Evolutionary conservation across 2,797 vertebrate species (phyloP), one percentile per base, ranked within the genome.

Genomic region (Oryzias dopingdopingensis): DNA sequence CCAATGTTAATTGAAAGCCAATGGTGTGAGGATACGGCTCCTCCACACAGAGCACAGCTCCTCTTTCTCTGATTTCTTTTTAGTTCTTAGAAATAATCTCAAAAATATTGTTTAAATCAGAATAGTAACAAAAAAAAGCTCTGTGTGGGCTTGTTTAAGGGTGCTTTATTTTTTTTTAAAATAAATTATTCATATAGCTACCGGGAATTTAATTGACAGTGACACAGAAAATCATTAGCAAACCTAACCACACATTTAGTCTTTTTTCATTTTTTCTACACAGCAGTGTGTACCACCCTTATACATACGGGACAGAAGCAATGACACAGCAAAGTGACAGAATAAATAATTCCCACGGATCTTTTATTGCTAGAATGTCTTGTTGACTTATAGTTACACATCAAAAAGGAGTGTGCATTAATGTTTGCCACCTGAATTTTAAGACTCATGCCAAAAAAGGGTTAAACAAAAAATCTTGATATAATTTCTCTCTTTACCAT

Each of bases 1-100:
- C 72, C 55, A 75, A 74, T 87, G 82, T 86, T 89, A 86, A 90
- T 89, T 88, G 83, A 89, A 89, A 86, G 84, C 81, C 85, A 91
- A 85, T 86, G 82, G 72, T 88, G 84, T 89, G 81, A 80, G 67
- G 87, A 85, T 87, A 80, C 84, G 75, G 74, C 79, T 86, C 80
- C 79, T 83, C 83, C 80, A 89, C 82, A 73, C 68, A 76, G 75
- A 77, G 54, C 54, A 71, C 71, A 72, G 80, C 74, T 64, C 45
- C 64, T 72, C 42, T 56, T 65, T 51, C 67, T 59, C 32, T 56
- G 66, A 44, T 43, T 54, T 70, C 51, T 64, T 45, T 73, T 56
- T 65, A 65, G 49, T 59, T 58, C 58, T 58, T 55, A 44, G 77
- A 76, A 78, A 83, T 73, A 67, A 78, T 67, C 60, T 62, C 62